phyloP scores from a whole-genome alignment of 2,113 vertebrate genomes.

The Orthonyx spaldingii region DNA sequence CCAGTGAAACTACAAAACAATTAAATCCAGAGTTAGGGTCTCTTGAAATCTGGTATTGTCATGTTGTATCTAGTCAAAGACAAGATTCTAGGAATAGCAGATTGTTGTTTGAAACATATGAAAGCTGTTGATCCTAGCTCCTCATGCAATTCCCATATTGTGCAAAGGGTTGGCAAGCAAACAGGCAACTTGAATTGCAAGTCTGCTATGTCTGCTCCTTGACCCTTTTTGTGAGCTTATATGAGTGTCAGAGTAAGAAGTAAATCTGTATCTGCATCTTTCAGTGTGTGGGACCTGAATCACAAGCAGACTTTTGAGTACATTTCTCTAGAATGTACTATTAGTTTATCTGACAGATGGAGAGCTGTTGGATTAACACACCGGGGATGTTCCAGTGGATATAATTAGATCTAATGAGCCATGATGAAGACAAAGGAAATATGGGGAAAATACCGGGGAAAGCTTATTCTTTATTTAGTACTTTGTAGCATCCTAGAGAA shows the following conservation, averaged over 20 bases:
- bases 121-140: not conserved
- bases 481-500: not conserved
- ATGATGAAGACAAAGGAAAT: not conserved
- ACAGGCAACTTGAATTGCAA: not conserved
- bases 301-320: not conserved
- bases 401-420: not conserved
- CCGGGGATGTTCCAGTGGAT: not conserved
- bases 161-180: not conserved
- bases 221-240: not conserved
- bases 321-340: not conserved
- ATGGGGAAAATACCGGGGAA: not conserved
- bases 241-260: not conserved
- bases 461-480: not conserved
- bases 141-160: not conserved
- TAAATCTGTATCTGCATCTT: not conserved
- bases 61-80: not conserved
- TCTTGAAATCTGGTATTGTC: not conserved
- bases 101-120: not conserved
- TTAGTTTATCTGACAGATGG: not conserved
- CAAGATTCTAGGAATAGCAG: not conserved
- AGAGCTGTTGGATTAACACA: not conserved
- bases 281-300: not conserved
- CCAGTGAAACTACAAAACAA: not conserved
- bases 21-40: not conserved
- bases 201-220: not conserved